phyloP scores from a whole-genome alignment of 2,113 vertebrate species.

The Rafetus swinhoei region DNA sequence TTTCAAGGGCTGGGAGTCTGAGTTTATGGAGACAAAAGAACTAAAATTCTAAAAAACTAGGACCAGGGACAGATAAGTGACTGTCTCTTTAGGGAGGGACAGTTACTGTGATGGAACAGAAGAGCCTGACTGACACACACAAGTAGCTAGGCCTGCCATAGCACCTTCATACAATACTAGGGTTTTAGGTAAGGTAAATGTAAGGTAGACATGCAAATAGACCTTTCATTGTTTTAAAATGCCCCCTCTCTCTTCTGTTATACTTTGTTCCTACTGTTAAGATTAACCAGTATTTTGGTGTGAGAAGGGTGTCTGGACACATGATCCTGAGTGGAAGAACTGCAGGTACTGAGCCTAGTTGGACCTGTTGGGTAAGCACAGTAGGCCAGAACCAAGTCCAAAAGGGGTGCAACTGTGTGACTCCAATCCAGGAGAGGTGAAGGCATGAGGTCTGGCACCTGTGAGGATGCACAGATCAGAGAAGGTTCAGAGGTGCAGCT shows the following conservation, averaged over 20 bases:
- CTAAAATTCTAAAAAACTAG: neutral
- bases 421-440: accelerated
- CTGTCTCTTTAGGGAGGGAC: neutral
- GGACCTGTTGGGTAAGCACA: neutral
- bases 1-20: neutral
- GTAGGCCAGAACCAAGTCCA: neutral
- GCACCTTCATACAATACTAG: neutral
- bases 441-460: neutral
- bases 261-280: neutral
- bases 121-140: neutral
- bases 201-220: neutral
- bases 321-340: neutral
- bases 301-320: neutral
- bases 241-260: neutral
- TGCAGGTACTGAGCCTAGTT: neutral
- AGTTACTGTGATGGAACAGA: neutral
- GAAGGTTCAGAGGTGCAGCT: neutral
- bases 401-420: neutral
- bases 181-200: neutral
- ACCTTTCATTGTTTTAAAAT: neutral
- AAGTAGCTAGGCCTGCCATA: neutral
- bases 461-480: neutral
- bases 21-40: neutral
- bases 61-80: neutral
- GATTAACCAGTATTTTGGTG: neutral